Conservation (phyloP, 92 coral and sea anemone genomes). For the Phenganax marumi region DNA sequence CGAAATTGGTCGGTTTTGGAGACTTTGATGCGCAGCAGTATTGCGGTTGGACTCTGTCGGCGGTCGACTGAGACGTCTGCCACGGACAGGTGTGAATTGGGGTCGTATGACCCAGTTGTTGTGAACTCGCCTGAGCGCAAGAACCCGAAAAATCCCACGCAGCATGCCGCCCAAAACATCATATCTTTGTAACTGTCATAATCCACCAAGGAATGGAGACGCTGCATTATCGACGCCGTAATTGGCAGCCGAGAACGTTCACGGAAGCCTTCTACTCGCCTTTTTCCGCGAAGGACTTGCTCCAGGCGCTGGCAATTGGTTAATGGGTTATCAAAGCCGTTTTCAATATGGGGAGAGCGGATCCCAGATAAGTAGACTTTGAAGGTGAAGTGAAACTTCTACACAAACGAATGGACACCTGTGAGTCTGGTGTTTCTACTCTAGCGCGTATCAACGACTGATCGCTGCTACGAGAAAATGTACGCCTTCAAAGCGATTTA, state of each 20-base stretch:
- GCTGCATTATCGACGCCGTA: background rate
- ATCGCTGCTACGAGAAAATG: background rate
- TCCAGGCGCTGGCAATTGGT: background rate
- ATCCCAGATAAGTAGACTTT: background rate
- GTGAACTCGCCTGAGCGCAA: background rate
- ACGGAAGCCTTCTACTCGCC: background rate
- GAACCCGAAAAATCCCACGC: background rate
- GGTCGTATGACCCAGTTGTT: constrained; percentile 12
- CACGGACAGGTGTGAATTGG: background rate
- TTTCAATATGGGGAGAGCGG: background rate
- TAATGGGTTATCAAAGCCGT: background rate
- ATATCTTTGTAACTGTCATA: background rate
- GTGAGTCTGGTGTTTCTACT: background rate
- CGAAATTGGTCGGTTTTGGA: constrained; percentile 4
- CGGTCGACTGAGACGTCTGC: background rate
- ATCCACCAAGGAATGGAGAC: background rate
- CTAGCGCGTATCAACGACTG: background rate
- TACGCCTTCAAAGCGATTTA: constrained; percentile 4
- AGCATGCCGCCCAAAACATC: background rate
- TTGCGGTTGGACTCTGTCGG: background rate
- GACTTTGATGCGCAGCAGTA: background rate
- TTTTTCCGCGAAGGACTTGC: background rate
- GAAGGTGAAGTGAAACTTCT: background rate
- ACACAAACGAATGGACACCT: background rate
- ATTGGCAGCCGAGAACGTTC: background rate